Evolutionary conservation across 2,113 vertebrate genomes (phyloP).

Genomic region (Speoplatyrhinus poulsoni): DNA sequence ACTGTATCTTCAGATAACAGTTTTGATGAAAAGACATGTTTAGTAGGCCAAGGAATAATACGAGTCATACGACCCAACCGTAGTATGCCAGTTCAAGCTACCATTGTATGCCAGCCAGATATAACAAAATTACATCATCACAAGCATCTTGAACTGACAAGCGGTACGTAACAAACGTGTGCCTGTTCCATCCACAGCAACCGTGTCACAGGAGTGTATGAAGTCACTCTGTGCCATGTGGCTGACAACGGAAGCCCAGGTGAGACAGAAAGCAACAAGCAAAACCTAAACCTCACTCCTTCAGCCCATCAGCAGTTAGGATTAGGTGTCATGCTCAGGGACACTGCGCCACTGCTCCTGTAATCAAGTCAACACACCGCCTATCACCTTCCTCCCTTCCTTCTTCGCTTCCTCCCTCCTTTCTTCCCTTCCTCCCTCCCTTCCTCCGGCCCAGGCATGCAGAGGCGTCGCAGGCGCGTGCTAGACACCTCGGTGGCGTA

Average conservation of each 20-base stretch:
- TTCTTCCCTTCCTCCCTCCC: not conserved
- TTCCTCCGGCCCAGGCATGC: constrained; percentile 82
- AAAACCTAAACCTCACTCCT: not conserved
- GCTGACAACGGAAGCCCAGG: constrained; percentile 95
- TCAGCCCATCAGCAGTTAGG: no score
- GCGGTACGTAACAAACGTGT: not conserved
- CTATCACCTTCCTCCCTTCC: not conserved
- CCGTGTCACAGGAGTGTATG: constrained; percentile 93
- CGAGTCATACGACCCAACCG: no score
- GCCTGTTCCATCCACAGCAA: constrained; percentile 75
- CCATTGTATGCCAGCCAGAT: not conserved
- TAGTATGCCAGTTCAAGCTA: not conserved
- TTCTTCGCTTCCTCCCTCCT: not conserved
- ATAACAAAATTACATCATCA: not conserved
- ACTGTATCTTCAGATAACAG: no score
- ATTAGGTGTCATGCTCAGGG: no score
- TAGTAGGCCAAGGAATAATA: no score
- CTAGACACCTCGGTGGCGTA: constrained; percentile 97
- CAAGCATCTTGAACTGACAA: no score
- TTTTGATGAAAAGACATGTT: no score
- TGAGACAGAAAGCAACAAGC: constrained; percentile 42
- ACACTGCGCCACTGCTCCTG: no score
- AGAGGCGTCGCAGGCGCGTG: constrained; percentile 90
- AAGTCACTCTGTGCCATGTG: constrained; percentile 90
- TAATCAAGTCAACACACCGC: not conserved